Percentiles rank a stretch among this genome's conserved stretches.
Evolutionary conservation across 1,140 invertebrate genomes (phyloP).

Genomic region (Halyomorpha halys): DNA sequence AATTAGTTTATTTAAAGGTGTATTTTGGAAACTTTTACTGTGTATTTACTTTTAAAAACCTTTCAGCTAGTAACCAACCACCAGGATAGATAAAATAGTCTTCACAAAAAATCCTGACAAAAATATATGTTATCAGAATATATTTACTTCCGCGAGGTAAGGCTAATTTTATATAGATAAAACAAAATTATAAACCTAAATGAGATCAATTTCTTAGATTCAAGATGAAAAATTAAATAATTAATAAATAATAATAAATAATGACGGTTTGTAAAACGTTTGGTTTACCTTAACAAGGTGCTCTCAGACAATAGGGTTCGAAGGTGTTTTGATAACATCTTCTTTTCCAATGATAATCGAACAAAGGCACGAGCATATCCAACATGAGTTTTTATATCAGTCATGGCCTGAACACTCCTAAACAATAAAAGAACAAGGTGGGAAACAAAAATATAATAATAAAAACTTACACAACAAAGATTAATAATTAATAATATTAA

Average conservation of each 20-base stretch:
- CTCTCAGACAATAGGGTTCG: slow-evolving; percentile 78
- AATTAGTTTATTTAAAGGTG: no score
- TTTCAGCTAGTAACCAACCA: no score
- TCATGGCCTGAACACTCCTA: slow-evolving; percentile 90
- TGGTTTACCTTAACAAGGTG: slow-evolving; percentile 58
- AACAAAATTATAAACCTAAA: no score
- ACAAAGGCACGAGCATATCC: slow-evolving; percentile 96
- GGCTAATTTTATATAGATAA: no score
- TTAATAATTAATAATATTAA: no score
- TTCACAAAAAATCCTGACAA: no score
- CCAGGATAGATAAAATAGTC: no score
- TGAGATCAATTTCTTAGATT: not conserved
- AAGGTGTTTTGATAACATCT: slow-evolving; percentile 86
- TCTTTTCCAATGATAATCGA: slow-evolving; percentile 92
- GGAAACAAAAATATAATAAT: not conserved
- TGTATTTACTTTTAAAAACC: no score
- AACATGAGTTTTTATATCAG: slow-evolving; percentile 95
- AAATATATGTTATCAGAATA: no score
- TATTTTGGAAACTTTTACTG: no score
- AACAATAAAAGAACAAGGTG: no score
- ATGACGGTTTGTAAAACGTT: not conserved
- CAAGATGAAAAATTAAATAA: not conserved
- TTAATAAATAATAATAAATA: not conserved
- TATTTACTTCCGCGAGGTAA: no score
- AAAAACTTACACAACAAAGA: not conserved